Percentiles rank a stretch among this genome's conserved stretches.
These are phyloP conservation scores for Nyctibius bracteatus DNA, from an alignment of 2,113 vertebrate species.

Conservation along the genomic window DNA sequence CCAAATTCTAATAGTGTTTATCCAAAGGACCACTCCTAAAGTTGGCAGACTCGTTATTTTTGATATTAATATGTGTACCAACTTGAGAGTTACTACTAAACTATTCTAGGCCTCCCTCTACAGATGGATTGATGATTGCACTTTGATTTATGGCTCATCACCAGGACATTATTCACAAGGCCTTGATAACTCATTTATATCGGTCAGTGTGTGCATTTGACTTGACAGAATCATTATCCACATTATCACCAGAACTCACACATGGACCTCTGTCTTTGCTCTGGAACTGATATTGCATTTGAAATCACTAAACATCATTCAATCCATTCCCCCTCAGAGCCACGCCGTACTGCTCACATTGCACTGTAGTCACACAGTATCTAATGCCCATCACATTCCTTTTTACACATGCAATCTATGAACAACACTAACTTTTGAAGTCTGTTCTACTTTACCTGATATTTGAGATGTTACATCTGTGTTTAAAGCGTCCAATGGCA, in stretches of 20 bases:
- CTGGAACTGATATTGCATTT: not conserved
- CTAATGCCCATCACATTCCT: not conserved
- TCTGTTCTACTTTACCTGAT: not conserved
- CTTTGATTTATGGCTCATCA: conserved; percentile 55
- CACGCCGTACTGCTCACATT: not conserved
- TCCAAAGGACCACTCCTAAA: not conserved
- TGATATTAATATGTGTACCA: not conserved
- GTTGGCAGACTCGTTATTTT: conserved; percentile 39
- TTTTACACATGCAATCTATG: not conserved
- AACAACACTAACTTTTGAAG: not conserved
- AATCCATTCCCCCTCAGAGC: not conserved
- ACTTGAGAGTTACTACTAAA: not conserved
- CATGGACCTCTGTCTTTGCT: not conserved
- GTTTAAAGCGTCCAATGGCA: not conserved
- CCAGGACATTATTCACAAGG: conserved; percentile 36
- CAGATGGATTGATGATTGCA: conserved; percentile 33
- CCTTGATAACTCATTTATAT: conserved; percentile 44
- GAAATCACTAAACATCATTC: not conserved
- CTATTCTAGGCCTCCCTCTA: not conserved
- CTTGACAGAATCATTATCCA: conserved; percentile 56
- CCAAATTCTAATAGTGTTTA: conserved; percentile 40
- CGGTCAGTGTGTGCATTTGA: not conserved
- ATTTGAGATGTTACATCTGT: not conserved
- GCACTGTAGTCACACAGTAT: not conserved
- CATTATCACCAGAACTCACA: conserved; percentile 47